Base-by-base conservation (phyloP, 2,797 vertebrate species). In the Fistularia tabacaria region DNA sequence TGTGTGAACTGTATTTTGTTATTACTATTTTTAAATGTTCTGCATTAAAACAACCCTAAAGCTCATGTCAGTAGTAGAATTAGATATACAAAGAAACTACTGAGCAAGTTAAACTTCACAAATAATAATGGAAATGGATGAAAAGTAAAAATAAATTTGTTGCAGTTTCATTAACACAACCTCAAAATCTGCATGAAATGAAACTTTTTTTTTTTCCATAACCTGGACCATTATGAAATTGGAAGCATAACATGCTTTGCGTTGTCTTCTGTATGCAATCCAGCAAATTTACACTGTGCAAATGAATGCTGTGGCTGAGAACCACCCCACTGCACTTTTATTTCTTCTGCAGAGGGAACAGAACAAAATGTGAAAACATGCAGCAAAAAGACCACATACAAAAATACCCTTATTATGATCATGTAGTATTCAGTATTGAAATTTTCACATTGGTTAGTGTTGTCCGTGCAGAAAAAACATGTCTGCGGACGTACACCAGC, bases 361-460 rank as follows among this genome's bases (percentile, higher is more conserved):
- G 8, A 44, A 40, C 37, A 62, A 69, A 65, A 73, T 57, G 61
- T 68, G 57, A 55, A 76, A 8, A 76, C 70, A 71, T 53, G 49
- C 57, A 69, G 57, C 59, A 54, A 46, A 52, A 62, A 37, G 55
- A 59, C 62, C 10, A 8, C 59, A 71, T 44, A 76, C 57, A 43
- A 53, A 66, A 82, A 77, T 52, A 62, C 57, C 48, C 57, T 36
- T 53, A 71, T 84, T 80, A 68, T 66, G 69, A 75, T 82, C 69
- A 49, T 52, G 64, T 37, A 74, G 62, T 54, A 63, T 64, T 58
- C 61, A 45, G 57, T 36, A 41, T 48, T 37, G 56, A 44, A 61
- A 60, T 73, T 59, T 59, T 60, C 62, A 66, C 60, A 67, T 51
- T 14, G 38, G 51, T 48, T 63, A 79, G 62, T 49, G 51, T 56